phyloP scores from a whole-genome alignment of 1,140 invertebrate genomes.

The Doryteuthis pealeii region DNA sequence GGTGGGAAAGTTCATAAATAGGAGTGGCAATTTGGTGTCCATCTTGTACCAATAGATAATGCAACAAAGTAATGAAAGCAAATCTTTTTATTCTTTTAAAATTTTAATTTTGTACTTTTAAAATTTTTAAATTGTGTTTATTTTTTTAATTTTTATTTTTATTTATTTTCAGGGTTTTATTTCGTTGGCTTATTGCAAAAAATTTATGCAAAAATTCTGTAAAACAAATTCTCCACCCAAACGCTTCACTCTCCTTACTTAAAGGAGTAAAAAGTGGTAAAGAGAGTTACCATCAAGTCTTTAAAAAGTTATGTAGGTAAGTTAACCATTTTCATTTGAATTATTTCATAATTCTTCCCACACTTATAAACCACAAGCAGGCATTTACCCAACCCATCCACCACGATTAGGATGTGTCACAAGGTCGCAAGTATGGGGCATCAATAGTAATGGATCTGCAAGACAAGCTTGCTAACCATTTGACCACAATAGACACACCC shows the following conservation, averaged over 20 bases:
- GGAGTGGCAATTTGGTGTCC: too few relatives aligned
- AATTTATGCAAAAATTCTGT: constrained; percentile 89
- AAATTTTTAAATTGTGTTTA: not conserved
- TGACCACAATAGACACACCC: too few relatives aligned
- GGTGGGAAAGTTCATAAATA: too few relatives aligned
- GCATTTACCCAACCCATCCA: too few relatives aligned
- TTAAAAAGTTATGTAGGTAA: constrained; percentile 78
- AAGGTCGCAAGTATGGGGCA: too few relatives aligned
- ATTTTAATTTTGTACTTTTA: not conserved
- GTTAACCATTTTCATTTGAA: not conserved
- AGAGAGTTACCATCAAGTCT: constrained; percentile 98
- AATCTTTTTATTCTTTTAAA: not conserved
- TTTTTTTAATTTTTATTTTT: constrained; percentile 10
- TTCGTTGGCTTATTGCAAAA: constrained; percentile 99
- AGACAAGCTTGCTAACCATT: too few relatives aligned
- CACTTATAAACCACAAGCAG: too few relatives aligned
- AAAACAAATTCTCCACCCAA: constrained; percentile 69
- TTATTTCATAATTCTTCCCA: too few relatives aligned
- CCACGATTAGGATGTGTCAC: too few relatives aligned
- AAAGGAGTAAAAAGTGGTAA: constrained; percentile 97
- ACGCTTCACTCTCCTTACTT: constrained; percentile 83
- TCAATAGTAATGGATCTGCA: too few relatives aligned
- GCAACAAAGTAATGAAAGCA: too few relatives aligned
- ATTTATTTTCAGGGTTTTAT: constrained; percentile 75
- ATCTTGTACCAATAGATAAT: too few relatives aligned